Base-by-base conservation (phyloP, 2,797 vertebrate genomes). In the Nyctalus aviator region DNA sequence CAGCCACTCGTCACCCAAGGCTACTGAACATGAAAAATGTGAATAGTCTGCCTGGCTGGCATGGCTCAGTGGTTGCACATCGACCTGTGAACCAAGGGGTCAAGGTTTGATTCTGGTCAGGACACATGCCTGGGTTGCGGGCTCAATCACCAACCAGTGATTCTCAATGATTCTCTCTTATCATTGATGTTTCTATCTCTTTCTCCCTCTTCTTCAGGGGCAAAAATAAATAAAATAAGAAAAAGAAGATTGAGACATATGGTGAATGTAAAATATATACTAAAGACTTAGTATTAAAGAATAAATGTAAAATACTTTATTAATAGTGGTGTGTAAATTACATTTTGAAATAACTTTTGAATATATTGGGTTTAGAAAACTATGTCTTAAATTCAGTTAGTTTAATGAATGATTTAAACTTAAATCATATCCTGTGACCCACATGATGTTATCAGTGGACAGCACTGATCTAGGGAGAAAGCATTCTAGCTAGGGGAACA, bases 331-430 rank as follows among this genome's bases (percentile, higher is more conserved):
- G 23, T 41, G 55, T 32, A 13, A 6, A 53, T 83, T 78, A 64
- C 7, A 37, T 76, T 62, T 73, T 84, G 30, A 85, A 86, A 88
- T 53, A 83, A 37, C 72, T 59, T 87, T 89, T 59, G 14, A 92
- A 23, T 76, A 20, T 57, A 48, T 17, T 53, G 3, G 3, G 12
- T 86, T 46, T 32, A 35, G 32, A 77, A 90, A 94, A n/a, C 13
- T 62, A 9, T 0, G 0, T 78, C 69, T 94, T 73, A 64, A 83
- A 87, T 41, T 46, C n/a, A 53, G 18, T 59, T 66, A 62, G n/a
- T 48, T 89, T 62, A 78, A 76, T 50, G 5, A 53, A 37, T 37
- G 50, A 20, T 90, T 85, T 66, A 57, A 91, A 69, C 27, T 53
- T 66, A 72, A 55, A 53, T 94, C 71, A 32, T 48, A 23, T 44